phyloP scores from a whole-genome alignment of 1,140 invertebrate genomes.

The Saccostrea echinata region DNA sequence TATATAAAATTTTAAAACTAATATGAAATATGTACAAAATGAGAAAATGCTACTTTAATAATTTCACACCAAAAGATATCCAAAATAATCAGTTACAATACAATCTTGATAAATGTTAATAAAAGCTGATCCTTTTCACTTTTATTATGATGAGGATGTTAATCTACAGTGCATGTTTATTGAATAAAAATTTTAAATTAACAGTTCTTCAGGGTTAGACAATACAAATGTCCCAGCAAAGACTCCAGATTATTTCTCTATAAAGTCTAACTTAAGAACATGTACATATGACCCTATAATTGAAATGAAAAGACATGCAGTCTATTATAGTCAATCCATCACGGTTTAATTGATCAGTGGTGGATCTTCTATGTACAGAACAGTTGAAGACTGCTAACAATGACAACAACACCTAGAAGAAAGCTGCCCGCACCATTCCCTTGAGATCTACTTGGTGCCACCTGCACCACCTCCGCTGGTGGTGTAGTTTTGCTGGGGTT shows the following conservation, averaged over 20 bases:
- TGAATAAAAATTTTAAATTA: neutral
- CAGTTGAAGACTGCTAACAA: neutral
- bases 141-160: neutral
- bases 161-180: neutral
- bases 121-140: neutral
- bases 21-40: conserved; percentile 33
- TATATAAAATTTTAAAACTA: conserved; percentile 33
- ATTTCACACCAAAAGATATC: neutral
- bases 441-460: conserved; percentile 26
- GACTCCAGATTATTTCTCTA: neutral
- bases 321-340: neutral
- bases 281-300: neutral
- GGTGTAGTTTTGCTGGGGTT: conserved; percentile 24
- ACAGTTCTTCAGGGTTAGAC: neutral
- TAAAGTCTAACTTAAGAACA: neutral
- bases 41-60: neutral
- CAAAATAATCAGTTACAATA: neutral
- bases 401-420: conserved; percentile 4
- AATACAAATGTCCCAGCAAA: neutral
- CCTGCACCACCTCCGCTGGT: neutral
- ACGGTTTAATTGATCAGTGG: neutral
- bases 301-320: neutral
- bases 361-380: conserved; percentile 5
- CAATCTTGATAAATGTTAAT: neutral
- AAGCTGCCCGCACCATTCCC: neutral